Conservation (phyloP, 2,797 vertebrate species). For the Macropodus opercularis region DNA sequence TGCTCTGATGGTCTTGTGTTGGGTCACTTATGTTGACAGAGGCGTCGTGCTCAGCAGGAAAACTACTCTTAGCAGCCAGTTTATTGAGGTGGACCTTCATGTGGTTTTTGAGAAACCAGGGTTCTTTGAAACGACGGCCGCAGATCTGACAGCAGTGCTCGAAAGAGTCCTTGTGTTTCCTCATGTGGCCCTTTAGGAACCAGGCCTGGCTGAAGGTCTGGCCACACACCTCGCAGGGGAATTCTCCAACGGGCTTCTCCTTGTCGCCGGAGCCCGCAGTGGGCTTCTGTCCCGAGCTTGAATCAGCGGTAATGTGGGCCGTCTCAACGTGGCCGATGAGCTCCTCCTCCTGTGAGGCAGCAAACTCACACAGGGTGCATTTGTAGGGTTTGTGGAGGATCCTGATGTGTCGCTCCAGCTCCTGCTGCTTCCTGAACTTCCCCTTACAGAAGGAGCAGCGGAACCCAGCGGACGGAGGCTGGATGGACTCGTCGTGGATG, state of each 20-base stretch:
- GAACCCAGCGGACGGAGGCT: conserved; percentile 85
- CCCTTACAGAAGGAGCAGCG: conserved; percentile 98
- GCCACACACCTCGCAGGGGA: conserved; percentile 95
- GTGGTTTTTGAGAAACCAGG: conserved; percentile 99
- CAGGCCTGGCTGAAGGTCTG: conserved; percentile 99
- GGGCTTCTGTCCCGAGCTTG: conserved; percentile 87
- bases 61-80: conserved; percentile 91
- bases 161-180: conserved; percentile 99
- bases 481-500: conserved; percentile 83
- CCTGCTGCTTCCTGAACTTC: conserved; percentile 98
- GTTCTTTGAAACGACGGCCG: conserved; percentile 97
- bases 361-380: conserved; percentile 98
- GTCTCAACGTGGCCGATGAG: conserved; percentile 97
- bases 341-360: conserved; percentile 96
- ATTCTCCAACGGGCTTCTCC: conserved; percentile 89
- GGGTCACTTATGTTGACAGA: conserved; percentile 86
- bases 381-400: conserved; percentile 99
- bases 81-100: conserved; percentile 99
- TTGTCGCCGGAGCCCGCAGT: conserved; percentile 72
- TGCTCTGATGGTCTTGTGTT: conserved; percentile 89
- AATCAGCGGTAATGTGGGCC: conserved; percentile 93
- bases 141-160: conserved; percentile 99
- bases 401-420: conserved; percentile 96
- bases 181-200: conserved; percentile 99
- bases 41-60: conserved; percentile 83